Base-by-base conservation (phyloP, 2,888 invertebrate species). In the Mimachlamys varia region DNA sequence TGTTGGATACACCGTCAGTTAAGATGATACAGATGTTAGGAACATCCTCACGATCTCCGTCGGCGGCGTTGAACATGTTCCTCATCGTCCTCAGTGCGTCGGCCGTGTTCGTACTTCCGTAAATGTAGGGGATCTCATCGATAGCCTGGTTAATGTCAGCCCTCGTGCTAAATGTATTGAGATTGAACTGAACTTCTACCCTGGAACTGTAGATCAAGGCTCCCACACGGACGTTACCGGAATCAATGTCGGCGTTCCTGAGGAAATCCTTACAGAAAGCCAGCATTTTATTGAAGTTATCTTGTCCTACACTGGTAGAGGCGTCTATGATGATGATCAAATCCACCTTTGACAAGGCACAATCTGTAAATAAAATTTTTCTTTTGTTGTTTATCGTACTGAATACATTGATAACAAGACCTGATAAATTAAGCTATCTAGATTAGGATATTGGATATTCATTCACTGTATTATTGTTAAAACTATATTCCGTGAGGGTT, bases 1-100 rank as follows among this genome's bases (percentile, higher is more conserved):
- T 95, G 91, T 96, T 96, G 17, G 96, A 96, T 17, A 96, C 94
- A 91, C 96, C 96, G 90, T 96, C 96, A 37, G 96, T 95, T 55
- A 96, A 92, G 49, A 96, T 93, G 58, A 96, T 94, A 33, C 94
- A 94, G 88, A 96, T 92, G 90, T 96, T 96, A 12, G 93, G 92
- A 4, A 94, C 96, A 44, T 94, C 94, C 44, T 94, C 94, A 76
- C 96, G 92, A 53, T 90, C 90, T 0, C 90, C 90, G 38, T 90
- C 33, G 7, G 44, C 55, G 22, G 53, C 22, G 2, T 55, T n/a
- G 88, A 90, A 90, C 90, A 90, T 90, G 13, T 88, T 89, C 53
- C 95, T 94, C 94, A 95, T 94, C 22, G 94, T 92, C 27, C 95
- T 92, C 0, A 96, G 91, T 27, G 95, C 96, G 89, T 94, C 94